phyloP scores from a whole-genome alignment of 2,113 vertebrate genomes.

The Eretmochelys imbricata region DNA sequence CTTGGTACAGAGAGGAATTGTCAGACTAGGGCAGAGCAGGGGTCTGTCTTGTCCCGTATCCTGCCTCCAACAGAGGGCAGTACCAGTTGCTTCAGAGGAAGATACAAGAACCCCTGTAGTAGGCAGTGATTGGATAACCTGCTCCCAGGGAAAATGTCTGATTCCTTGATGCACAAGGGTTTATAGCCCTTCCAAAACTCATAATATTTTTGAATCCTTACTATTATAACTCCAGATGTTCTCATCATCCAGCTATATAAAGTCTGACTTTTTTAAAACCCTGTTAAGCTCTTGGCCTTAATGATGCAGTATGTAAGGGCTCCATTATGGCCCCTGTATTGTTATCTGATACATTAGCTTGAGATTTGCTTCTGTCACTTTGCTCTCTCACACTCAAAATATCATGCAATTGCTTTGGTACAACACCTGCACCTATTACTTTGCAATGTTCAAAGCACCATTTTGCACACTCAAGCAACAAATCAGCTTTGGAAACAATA shows the following conservation, averaged over 20 bases:
- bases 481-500: not conserved
- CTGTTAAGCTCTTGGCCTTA: not conserved
- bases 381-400: not conserved
- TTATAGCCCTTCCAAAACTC: not conserved
- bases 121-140: not conserved
- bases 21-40: not conserved
- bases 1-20: not conserved
- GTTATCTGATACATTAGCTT: not conserved
- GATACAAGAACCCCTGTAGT: not conserved
- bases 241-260: not conserved
- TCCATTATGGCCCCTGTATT: not conserved
- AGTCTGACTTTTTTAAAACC: not conserved
- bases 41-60: not conserved
- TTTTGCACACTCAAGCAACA: not conserved
- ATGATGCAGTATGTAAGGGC: not conserved
- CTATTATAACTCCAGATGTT: not conserved
- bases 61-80: not conserved
- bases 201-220: not conserved
- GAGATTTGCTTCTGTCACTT: not conserved
- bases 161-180: not conserved
- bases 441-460: not conserved
- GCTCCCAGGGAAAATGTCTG: not conserved
- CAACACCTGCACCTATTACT: not conserved
- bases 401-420: not conserved
- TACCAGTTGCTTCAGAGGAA: not conserved